Percentiles rank a stretch among this genome's conserved stretches.
Evolutionary conservation across 2,113 vertebrate species (phyloP).

Genomic region (Elgaria multicarinata): DNA sequence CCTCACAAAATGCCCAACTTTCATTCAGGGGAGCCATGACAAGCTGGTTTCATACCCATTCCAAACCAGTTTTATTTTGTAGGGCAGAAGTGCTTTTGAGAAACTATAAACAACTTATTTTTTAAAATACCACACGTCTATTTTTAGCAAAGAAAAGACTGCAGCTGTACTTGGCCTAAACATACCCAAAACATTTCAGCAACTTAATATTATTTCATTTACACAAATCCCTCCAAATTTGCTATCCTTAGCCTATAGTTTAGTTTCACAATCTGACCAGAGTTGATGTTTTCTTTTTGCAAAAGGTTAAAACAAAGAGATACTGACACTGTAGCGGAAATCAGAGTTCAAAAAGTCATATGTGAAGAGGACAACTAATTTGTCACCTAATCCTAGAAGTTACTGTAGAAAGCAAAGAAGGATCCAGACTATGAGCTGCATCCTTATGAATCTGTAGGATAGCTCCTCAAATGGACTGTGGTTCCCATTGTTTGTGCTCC

Average conservation of each 20-base stretch:
- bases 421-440: too few species aligned
- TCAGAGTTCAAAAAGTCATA: too few species aligned
- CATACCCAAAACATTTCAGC: not conserved
- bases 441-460: too few species aligned
- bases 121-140: not conserved
- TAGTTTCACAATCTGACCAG: not conserved
- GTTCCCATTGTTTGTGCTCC: too few species aligned
- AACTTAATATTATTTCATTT: not conserved
- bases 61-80: not conserved
- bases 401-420: too few species aligned
- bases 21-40: not conserved
- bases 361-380: too few species aligned
- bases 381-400: too few species aligned
- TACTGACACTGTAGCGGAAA: too few species aligned
- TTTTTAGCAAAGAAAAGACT: not conserved
- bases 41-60: not conserved
- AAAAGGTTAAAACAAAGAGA: too few species aligned
- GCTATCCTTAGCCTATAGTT: not conserved
- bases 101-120: not conserved
- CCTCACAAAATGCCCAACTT: not conserved
- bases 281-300: too few species aligned
- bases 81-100: not conserved
- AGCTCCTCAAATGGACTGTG: too few species aligned
- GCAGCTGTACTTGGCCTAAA: not conserved
- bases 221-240: not conserved